Evolutionary conservation across 2,113 vertebrate species (phyloP).

Genomic region (Gymnogyps californianus): DNA sequence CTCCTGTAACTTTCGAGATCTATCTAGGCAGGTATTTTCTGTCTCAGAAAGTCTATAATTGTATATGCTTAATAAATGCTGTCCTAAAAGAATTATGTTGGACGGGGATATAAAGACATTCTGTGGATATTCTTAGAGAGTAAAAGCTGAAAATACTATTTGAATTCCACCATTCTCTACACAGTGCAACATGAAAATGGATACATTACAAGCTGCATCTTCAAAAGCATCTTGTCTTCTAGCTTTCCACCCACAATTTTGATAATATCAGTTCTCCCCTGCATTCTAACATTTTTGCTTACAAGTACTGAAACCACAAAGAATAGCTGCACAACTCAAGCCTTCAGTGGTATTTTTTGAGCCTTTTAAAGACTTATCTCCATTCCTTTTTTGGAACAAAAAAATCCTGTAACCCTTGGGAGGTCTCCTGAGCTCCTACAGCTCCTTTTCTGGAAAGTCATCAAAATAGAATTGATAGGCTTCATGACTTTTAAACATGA

Average conservation of each 20-base stretch:
- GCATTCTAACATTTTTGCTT: background rate
- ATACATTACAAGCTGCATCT: background rate
- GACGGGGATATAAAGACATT: background rate
- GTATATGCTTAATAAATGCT: background rate
- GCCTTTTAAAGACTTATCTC: background rate
- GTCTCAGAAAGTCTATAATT: background rate
- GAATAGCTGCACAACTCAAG: background rate
- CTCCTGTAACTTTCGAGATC: background rate
- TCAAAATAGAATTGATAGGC: background rate
- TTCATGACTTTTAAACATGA: background rate
- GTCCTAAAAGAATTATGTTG: conserved; percentile 3
- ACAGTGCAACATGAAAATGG: background rate
- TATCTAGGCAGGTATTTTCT: background rate
- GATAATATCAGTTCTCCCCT: background rate
- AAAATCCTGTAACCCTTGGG: background rate
- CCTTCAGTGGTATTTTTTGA: background rate
- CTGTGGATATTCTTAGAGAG: background rate
- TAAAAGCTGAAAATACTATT: background rate
- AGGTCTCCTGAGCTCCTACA: background rate
- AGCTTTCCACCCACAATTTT: background rate
- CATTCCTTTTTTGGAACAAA: background rate
- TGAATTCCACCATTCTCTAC: background rate
- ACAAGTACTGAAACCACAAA: background rate
- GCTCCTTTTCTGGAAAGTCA: background rate
- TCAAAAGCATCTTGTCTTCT: background rate